These are phyloP conservation scores for Uropetala carovei DNA, from an alignment of 2,888 invertebrate species.

Conservation along the genomic window DNA sequence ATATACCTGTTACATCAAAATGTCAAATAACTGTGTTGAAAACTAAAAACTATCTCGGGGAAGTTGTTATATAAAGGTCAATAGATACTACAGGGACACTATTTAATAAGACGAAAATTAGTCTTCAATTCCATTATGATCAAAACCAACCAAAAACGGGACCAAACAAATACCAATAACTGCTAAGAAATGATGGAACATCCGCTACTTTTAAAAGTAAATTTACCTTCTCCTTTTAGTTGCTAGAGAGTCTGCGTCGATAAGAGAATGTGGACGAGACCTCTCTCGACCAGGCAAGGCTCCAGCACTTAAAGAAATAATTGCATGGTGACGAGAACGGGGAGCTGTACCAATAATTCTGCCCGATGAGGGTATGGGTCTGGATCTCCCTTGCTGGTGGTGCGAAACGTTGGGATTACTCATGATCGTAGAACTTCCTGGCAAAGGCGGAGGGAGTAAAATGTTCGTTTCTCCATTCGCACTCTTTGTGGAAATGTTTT, in stretches of 20 bases:
- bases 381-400: conserved; percentile 49
- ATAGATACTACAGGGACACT: no score
- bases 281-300: conserved; percentile 33
- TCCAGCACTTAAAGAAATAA: conserved; percentile 44
- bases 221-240: conserved; percentile 51
- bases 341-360: conserved; percentile 25
- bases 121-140: no score
- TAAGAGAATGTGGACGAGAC: conserved; percentile 36
- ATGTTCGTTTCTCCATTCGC: conserved; percentile 41
- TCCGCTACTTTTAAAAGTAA: neutral
- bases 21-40: no score
- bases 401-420: conserved; percentile 28
- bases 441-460: conserved; percentile 36
- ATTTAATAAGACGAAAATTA: no score
- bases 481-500: neutral
- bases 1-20: no score
- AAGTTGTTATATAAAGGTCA: no score
- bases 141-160: no score
- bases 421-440: neutral
- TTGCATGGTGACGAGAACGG: conserved; percentile 51
- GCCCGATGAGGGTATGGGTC: conserved; percentile 13
- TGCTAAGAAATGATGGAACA: no score
- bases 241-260: conserved; percentile 37
- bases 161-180: no score
- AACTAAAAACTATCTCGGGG: no score